These are phyloP conservation scores for Ornithoptera alexandrae DNA, from an alignment of 2,888 invertebrate genomes.

Conservation along the genomic window DNA sequence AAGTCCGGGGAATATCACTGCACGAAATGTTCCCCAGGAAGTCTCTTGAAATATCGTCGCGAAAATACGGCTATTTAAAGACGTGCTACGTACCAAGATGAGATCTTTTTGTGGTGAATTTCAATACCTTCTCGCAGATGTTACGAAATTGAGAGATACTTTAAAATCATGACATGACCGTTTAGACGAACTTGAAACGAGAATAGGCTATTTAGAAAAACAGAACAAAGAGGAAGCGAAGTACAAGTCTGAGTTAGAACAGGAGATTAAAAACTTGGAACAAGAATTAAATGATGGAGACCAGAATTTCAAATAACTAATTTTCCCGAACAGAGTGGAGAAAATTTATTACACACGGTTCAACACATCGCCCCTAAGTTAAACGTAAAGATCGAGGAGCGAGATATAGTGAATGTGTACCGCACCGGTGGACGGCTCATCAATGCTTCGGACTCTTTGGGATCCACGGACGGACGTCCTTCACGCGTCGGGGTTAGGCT, in stretches of 20 bases:
- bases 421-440: neutral
- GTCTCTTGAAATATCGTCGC: too few relatives aligned
- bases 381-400: slow-evolving; percentile 2
- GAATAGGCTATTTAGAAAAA: neutral
- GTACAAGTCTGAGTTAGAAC: neutral
- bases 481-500: too few relatives aligned
- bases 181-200: neutral
- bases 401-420: slow-evolving; percentile 18
- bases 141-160: neutral
- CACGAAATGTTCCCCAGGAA: too few relatives aligned
- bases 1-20: too few relatives aligned
- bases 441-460: too few relatives aligned
- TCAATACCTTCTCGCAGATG: neutral
- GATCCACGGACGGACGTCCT: too few relatives aligned
- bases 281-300: neutral
- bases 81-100: too few relatives aligned
- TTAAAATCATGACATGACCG: neutral
- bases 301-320: slow-evolving; percentile 13
- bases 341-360: slow-evolving; percentile 13
- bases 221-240: neutral
- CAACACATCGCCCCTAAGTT: slow-evolving; percentile 8
- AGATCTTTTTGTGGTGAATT: neutral
- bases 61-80: too few relatives aligned
- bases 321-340: slow-evolving; percentile 10
- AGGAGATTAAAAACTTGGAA: neutral